Conservation (phyloP, 2,113 vertebrate genomes). For the Tinamus guttatus region DNA sequence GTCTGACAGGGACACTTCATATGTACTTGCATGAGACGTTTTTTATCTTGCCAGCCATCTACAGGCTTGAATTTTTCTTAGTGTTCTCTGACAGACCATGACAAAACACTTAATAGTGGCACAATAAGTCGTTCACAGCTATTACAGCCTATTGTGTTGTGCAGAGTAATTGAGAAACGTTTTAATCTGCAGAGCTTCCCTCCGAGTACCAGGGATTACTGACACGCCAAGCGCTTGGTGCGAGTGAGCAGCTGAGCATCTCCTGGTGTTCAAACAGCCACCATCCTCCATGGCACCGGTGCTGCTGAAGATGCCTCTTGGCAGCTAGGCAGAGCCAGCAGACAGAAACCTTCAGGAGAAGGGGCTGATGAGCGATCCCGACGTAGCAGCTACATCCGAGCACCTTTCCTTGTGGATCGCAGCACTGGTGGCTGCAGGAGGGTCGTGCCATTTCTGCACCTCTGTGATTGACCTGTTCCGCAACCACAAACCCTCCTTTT, state of each 20-base stretch:
- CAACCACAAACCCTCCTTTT: not conserved
- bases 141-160: not conserved
- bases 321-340: not conserved
- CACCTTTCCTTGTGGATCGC: too few relatives aligned
- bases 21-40: not conserved
- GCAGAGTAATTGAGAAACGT: not conserved
- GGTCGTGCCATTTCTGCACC: too few relatives aligned
- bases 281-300: not conserved
- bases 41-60: constrained; percentile 25
- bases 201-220: not conserved
- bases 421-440: too few relatives aligned
- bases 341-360: not conserved
- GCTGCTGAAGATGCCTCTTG: not conserved
- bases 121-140: constrained; percentile 39
- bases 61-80: not conserved
- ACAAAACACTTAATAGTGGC: constrained; percentile 13
- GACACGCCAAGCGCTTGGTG: not conserved
- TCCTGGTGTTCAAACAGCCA: not conserved
- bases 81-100: constrained; percentile 11
- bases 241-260: not conserved
- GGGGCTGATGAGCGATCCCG: not conserved
- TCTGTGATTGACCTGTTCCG: too few relatives aligned
- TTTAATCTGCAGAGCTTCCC: not conserved
- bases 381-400: not conserved
- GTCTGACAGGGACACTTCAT: not conserved